Evolutionary conservation across 1,140 invertebrate genomes (phyloP).

Genomic region (Drosophila arawakana): DNA sequence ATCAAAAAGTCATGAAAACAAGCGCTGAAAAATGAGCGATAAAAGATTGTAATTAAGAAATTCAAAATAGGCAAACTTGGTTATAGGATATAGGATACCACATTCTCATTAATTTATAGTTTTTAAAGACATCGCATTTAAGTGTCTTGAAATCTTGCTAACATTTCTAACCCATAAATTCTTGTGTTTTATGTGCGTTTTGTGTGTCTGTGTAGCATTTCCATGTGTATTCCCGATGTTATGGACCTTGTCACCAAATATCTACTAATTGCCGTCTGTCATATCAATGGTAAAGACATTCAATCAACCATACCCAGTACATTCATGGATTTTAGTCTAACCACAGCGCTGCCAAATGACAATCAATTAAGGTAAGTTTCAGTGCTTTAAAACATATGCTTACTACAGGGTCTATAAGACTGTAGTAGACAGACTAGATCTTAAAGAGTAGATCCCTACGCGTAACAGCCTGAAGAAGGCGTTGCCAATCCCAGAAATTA

Average conservation of each 20-base stretch:
- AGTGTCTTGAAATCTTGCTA: background rate
- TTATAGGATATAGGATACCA: too few relatives aligned
- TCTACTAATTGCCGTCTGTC: conserved; percentile 81
- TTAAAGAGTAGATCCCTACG: too few relatives aligned
- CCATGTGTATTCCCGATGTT: conserved; percentile 83
- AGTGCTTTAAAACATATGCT: background rate
- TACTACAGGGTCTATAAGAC: background rate
- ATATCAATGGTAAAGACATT: conserved; percentile 83
- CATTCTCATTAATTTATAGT: too few relatives aligned
- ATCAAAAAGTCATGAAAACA: too few relatives aligned
- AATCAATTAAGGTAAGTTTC: conserved; percentile 78
- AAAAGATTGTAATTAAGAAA: too few relatives aligned
- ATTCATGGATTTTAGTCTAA: conserved; percentile 77
- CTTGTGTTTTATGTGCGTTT: conserved; percentile 27
- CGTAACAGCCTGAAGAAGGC: too few relatives aligned
- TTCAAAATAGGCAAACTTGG: too few relatives aligned
- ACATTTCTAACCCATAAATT: too few relatives aligned
- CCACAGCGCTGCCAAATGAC: conserved; percentile 84
- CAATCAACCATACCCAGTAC: conserved; percentile 80
- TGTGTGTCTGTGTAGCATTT: conserved; percentile 61
- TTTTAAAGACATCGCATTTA: too few relatives aligned
- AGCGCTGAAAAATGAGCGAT: too few relatives aligned
- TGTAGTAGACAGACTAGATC: too few relatives aligned
- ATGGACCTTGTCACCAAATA: conserved; percentile 81
- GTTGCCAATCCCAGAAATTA: too few relatives aligned